phyloP scores from a whole-genome alignment of 2,797 vertebrate genomes.

The Gymnoscopelus braueri region DNA sequence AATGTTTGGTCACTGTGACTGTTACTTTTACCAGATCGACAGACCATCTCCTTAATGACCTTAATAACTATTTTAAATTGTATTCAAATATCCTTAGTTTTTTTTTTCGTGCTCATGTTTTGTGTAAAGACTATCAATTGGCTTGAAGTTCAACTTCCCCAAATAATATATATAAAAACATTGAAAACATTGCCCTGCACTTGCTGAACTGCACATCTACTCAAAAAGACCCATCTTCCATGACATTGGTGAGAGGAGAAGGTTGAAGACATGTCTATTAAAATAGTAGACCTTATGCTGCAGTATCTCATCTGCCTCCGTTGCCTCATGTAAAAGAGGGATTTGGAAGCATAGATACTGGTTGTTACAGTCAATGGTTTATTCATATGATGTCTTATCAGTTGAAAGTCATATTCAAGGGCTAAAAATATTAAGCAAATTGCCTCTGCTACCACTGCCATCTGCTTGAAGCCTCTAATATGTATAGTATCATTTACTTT shows the following conservation, averaged over 20 bases:
- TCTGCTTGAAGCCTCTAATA: conserved; percentile 17
- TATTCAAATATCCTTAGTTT: too few species aligned
- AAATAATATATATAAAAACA: too few species aligned
- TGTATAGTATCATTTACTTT: conserved; percentile 7
- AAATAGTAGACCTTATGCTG: conserved; percentile 35
- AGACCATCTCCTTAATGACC: too few species aligned
- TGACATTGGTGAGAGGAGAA: conserved; percentile 35
- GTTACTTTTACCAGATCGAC: conserved; percentile 1
- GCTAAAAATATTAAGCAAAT: conserved; percentile 28
- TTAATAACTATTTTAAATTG: too few species aligned
- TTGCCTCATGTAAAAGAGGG: conserved; percentile 43
- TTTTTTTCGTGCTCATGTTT: too few species aligned
- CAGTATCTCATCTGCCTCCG: conserved; percentile 51
- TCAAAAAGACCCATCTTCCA: background rate
- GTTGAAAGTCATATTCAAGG: conserved; percentile 20
- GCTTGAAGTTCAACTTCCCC: too few species aligned
- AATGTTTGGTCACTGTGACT: background rate
- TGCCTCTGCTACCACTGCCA: conserved; percentile 19
- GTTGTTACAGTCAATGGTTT: conserved; percentile 46
- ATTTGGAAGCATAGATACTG: conserved; percentile 31
- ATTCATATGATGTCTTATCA: conserved; percentile 45
- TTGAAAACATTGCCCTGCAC: background rate
- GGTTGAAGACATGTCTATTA: conserved; percentile 38
- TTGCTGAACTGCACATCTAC: conserved; percentile 25
- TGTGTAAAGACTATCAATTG: too few species aligned